phyloP scores from a whole-genome alignment of 2,797 vertebrate genomes.

The Hyperoplus lanceolatus region DNA sequence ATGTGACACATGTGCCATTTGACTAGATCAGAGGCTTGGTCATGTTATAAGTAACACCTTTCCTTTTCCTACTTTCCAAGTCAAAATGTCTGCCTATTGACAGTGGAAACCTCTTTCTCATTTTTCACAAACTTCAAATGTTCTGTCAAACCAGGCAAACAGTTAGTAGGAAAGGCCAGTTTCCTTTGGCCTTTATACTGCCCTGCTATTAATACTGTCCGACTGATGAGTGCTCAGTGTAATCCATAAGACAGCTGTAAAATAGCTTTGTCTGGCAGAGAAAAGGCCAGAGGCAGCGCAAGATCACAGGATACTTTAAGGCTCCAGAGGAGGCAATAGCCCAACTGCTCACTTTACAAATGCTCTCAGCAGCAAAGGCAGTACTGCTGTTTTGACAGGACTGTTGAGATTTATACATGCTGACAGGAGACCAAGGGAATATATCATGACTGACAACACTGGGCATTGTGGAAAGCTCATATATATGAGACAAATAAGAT shows the following conservation, averaged over 20 bases:
- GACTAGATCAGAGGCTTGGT: neutral
- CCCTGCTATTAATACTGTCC: conserved; percentile 49
- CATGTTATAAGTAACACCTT: neutral
- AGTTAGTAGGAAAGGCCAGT: neutral
- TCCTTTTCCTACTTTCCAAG: neutral
- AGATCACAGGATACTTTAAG: conserved; percentile 73
- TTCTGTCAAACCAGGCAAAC: conserved; percentile 17
- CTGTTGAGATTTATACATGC: conserved; percentile 79
- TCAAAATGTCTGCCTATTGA: conserved; percentile 11
- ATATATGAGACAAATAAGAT: conserved; percentile 79
- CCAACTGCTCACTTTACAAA: conserved; percentile 85
- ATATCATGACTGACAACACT: conserved; percentile 81
- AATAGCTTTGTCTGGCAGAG: conserved; percentile 62
- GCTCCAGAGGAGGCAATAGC: conserved; percentile 73
- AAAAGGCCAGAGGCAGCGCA: conserved; percentile 68
- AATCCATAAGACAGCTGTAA: conserved; percentile 69
- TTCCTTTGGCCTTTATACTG: conserved; percentile 39
- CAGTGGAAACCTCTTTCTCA: neutral
- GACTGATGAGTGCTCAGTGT: conserved; percentile 56
- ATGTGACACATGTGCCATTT: neutral
- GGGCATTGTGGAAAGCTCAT: conserved; percentile 77
- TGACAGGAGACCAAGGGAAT: conserved; percentile 83
- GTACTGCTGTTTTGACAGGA: conserved; percentile 83
- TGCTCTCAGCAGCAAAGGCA: conserved; percentile 79
- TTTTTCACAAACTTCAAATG: neutral